Base-by-base conservation (phyloP, 2,888 invertebrate genomes). In the Lacanobia oleracea region DNA sequence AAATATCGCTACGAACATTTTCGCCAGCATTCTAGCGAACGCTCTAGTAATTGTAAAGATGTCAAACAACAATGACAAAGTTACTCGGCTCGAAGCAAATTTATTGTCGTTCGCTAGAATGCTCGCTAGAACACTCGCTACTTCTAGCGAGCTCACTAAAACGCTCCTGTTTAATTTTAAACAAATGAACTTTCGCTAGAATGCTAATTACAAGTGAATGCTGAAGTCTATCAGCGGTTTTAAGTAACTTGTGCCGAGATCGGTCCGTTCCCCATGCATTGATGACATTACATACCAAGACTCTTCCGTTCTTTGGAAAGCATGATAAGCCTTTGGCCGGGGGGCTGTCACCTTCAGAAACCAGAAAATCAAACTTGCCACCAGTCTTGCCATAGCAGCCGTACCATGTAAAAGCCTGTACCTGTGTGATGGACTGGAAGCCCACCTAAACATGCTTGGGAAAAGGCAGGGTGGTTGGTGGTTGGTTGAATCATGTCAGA, bases 401-500 rank as follows among this genome's bases (percentile, higher is more conserved):
- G 33, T 33, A 33, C 33, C 10, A n/a, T 56, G 33, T 56, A 2
- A 56, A n/a, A 18, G 33, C 1, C 18, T 56, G 18, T n/a, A 56
- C 18, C 18, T 10, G 16, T 8, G 8, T 27, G 16, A 2, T 27
- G 23, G 16, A 54, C 14, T 53, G n/a, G 2, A 54, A 27, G 54
- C 16, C 4, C 8, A 53, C 14, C 27, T 7, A 16, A 54, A 54
- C 1, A 16, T 53, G 12, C 6, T 51, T 51, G 23, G 12, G 0
- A 12, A 51, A 21, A 21, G 10, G 21, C 12, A 23, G 51, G n/a
- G 7, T 16, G 12, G 27, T 40, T 40, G 1, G 12, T 14, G 40
- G 40, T 40, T 40, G 12, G 59, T 59, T 21, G 48, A 68, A n/a
- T 69, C 2, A 64, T 67, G 67, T 70, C 43, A 9, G 43, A 70